Evolutionary conservation across 2,888 invertebrate species (phyloP).

Genomic region (Apeira syringaria): DNA sequence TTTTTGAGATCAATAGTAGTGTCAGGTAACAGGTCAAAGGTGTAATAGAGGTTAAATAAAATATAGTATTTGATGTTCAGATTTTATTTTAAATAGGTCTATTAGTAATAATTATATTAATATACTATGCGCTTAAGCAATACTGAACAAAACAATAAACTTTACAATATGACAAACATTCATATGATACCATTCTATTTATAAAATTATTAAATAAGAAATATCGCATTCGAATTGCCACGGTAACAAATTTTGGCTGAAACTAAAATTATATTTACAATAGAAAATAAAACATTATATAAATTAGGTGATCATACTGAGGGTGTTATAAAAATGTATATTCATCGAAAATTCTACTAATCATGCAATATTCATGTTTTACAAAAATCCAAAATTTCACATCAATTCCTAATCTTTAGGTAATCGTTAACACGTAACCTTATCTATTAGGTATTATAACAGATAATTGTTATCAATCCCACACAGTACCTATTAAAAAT

Average conservation of each 20-base stretch:
- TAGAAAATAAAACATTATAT: slow-evolving; percentile 41
- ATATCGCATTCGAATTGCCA: slow-evolving; percentile 34
- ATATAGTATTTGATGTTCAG: slow-evolving; percentile 15
- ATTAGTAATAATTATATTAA: slow-evolving; percentile 65
- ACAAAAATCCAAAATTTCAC: slow-evolving; percentile 46
- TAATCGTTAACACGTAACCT: slow-evolving; percentile 17
- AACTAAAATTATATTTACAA: slow-evolving; percentile 73
- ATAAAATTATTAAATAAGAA: slow-evolving; percentile 37
- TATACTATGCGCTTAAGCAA: slow-evolving; percentile 77
- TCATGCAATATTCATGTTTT: slow-evolving; percentile 31
- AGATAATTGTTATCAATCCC: slow-evolving; percentile 14
- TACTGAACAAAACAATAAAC: slow-evolving; percentile 80
- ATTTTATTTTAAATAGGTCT: slow-evolving; percentile 67
- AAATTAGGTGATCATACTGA: slow-evolving; percentile 37
- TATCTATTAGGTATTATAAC: slow-evolving; percentile 9
- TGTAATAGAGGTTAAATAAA: too few relatives aligned
- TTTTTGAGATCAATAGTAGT: too few relatives aligned
- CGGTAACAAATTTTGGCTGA: slow-evolving; percentile 68
- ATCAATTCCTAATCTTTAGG: slow-evolving; percentile 54
- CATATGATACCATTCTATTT: slow-evolving; percentile 52
- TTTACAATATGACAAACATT: slow-evolving; percentile 72
- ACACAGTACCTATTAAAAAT: slow-evolving; percentile 12
- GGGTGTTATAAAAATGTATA: slow-evolving; percentile 38
- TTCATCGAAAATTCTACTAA: slow-evolving; percentile 61
- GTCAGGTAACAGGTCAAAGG: too few relatives aligned